phyloP scores from a whole-genome alignment of 2,113 vertebrate species.

The Callipepla californica region DNA sequence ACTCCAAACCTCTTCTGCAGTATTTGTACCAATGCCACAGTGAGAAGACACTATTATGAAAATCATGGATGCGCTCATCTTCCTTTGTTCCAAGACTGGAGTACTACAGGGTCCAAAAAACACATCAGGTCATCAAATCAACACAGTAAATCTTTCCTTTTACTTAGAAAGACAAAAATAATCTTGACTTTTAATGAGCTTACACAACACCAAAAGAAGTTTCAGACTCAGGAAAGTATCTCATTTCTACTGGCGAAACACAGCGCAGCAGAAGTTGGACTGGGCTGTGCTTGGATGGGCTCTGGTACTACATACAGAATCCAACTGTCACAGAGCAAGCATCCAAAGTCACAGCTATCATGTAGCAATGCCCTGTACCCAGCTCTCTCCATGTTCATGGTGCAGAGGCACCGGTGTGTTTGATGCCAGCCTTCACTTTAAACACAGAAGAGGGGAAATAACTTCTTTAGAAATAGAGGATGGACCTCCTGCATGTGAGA shows the following conservation, averaged over 20 bases:
- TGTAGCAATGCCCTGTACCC: not conserved
- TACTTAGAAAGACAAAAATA: slow-evolving; percentile 76
- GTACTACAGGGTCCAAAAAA: slow-evolving; percentile 28
- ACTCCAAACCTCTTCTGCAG: slow-evolving; percentile 18
- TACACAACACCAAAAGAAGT: slow-evolving; percentile 37
- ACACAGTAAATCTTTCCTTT: slow-evolving; percentile 66
- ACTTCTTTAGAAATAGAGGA: not conserved
- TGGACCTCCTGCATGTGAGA: not conserved
- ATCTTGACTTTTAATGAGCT: slow-evolving; percentile 60
- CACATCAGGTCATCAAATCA: slow-evolving; percentile 67
- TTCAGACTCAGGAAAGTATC: slow-evolving; percentile 60
- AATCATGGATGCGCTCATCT: slow-evolving; percentile 3
- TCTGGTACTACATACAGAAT: not conserved
- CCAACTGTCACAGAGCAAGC: slow-evolving; percentile 9
- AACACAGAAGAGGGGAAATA: not conserved
- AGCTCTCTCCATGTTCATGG: not conserved
- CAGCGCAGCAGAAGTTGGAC: slow-evolving; percentile 34
- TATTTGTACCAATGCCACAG: slow-evolving; percentile 8
- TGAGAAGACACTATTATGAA: slow-evolving; percentile 28
- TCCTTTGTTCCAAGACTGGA: slow-evolving; percentile 46
- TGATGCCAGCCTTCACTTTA: not conserved
- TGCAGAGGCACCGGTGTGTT: not conserved
- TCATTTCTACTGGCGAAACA: slow-evolving; percentile 52
- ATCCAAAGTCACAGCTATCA: not conserved
- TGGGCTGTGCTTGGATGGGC: not conserved